Evolutionary conservation across 2,888 invertebrate genomes (phyloP).

Genomic region (Torymus texanus): DNA sequence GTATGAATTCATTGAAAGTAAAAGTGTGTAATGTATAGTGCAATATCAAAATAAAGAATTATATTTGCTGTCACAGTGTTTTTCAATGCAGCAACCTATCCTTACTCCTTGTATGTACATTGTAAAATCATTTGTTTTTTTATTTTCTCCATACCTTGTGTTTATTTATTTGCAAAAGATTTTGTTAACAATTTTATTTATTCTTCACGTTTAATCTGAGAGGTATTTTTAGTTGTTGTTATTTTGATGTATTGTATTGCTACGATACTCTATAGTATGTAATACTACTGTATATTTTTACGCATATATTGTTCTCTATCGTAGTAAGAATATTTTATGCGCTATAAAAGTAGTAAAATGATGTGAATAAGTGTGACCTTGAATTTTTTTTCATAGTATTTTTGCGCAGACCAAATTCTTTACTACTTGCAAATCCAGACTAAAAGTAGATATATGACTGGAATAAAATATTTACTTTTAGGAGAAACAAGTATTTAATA

Average conservation of each 20-base stretch:
- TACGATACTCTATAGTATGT: background rate
- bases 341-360: no score
- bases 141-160: constrained; percentile 72
- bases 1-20: constrained; percentile 53
- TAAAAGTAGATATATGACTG: no score
- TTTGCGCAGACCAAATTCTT: no score
- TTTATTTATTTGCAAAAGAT: constrained; percentile 59
- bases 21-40: constrained; percentile 58
- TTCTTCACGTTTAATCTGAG: constrained; percentile 1
- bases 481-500: no score
- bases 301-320: no score
- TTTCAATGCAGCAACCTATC: constrained; percentile 49
- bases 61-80: constrained; percentile 56
- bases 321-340: no score
- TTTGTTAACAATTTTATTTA: constrained; percentile 47
- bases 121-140: constrained; percentile 25
- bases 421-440: no score
- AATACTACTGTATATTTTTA: no score
- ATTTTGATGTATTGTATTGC: constrained; percentile 7
- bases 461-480: no score
- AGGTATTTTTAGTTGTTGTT: constrained; percentile 6
- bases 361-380: no score
- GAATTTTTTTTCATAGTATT: no score
- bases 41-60: constrained; percentile 57
- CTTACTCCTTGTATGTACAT: constrained; percentile 22